A percentile compares a stretch with the other conserved stretches of the same genome.
These are phyloP conservation scores for Tipula vernalis DNA, from an alignment of 2,888 invertebrate species.

Conservation along the genomic window DNA sequence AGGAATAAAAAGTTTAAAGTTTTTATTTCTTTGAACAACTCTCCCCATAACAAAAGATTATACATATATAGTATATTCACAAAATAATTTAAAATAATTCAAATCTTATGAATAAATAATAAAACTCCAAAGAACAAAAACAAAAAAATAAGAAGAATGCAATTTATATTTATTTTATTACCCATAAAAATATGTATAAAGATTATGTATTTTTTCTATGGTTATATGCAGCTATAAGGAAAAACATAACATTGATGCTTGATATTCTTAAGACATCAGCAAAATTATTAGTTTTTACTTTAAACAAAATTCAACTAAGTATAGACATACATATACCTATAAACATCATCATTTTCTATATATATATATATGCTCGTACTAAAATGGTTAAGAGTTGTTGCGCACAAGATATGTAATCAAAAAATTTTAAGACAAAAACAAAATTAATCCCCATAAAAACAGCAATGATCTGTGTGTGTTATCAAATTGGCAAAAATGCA, in stretches of 20 bases:
- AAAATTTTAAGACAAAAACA: neutral
- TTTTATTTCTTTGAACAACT: neutral
- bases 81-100: constrained; percentile 4
- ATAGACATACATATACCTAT: neutral
- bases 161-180: neutral
- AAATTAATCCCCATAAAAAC: neutral
- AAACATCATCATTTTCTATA: neutral
- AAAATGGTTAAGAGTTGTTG: neutral
- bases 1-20: neutral
- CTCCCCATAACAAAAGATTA: neutral
- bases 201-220: neutral
- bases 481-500: neutral
- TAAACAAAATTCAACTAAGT: neutral
- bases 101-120: constrained; percentile 4
- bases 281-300: neutral
- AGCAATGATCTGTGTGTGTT: neutral
- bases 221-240: neutral
- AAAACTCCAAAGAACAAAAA: neutral
- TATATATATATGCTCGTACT: too few relatives aligned
- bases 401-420: neutral
- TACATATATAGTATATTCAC: neutral
- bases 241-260: neutral
- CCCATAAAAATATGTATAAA: neutral
- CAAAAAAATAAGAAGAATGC: neutral
- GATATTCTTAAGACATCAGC: neutral